Evolutionary conservation across 2,797 vertebrate species (phyloP).

Genomic region (Acrocephalus scirpaceus): DNA sequence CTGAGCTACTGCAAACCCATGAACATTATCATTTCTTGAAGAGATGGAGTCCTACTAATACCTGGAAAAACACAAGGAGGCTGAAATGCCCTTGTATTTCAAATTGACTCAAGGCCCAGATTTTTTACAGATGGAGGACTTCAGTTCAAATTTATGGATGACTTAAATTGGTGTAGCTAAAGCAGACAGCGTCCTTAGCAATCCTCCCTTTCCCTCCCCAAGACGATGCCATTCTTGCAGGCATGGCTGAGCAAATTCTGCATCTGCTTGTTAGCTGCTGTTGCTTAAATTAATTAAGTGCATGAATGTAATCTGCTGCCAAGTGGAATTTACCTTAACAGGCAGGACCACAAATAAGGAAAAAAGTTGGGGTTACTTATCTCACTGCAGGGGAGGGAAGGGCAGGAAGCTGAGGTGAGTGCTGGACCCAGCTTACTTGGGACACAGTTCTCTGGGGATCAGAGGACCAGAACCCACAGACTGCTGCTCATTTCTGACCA

Average conservation of each 20-base stretch:
- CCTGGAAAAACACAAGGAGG: background rate
- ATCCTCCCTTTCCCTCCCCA: background rate
- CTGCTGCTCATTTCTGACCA: background rate
- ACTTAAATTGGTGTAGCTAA: background rate
- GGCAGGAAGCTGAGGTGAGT: background rate
- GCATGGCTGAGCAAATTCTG: background rate
- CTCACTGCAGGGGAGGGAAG: background rate
- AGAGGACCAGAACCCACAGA: background rate
- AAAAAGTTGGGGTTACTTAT: background rate
- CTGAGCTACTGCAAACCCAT: background rate
- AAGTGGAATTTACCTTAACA: background rate
- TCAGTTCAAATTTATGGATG: background rate
- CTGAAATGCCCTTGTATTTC: background rate
- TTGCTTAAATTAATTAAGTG: background rate
- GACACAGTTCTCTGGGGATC: background rate
- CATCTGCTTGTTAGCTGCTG: background rate
- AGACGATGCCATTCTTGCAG: background rate
- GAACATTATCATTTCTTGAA: background rate
- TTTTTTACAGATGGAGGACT: background rate
- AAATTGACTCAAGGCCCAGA: background rate
- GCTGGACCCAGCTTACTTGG: background rate
- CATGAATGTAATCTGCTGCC: constrained; percentile 3
- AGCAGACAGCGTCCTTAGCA: background rate
- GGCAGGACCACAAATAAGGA: background rate
- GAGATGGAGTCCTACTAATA: background rate